These are phyloP conservation scores for Phymatocera aterrima DNA, from an alignment of 2,888 invertebrate genomes.

Conservation along the genomic window DNA sequence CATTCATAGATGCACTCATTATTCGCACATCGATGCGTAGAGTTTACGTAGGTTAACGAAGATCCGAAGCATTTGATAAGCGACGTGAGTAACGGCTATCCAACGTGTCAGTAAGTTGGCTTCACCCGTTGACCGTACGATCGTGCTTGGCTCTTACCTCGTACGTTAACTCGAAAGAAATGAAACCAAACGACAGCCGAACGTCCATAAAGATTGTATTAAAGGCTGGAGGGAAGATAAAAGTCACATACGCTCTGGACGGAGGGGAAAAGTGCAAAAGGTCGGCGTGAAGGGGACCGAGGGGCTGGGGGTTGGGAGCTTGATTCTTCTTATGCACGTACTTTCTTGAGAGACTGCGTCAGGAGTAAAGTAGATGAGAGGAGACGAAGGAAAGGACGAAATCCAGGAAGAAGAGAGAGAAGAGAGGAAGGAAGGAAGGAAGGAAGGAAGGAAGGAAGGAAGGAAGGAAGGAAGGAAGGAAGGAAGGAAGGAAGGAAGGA, in stretches of 20 bases:
- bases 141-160: slow-evolving; percentile 13
- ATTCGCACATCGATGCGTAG: neutral
- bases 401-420: no score
- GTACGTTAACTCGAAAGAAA: slow-evolving; percentile 36
- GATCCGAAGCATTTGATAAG: slow-evolving; percentile 2
- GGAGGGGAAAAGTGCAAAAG: slow-evolving; percentile 10
- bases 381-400: neutral
- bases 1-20: neutral
- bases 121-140: slow-evolving; percentile 32
- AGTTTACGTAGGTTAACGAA: neutral
- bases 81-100: neutral
- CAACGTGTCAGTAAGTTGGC: neutral
- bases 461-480: neutral
- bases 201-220: slow-evolving; percentile 39
- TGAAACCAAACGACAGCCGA: slow-evolving; percentile 33
- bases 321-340: slow-evolving; percentile 33
- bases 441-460: neutral
- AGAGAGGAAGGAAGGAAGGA: neutral
- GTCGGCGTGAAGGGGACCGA: neutral
- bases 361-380: slow-evolving; percentile 10
- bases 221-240: slow-evolving; percentile 30
- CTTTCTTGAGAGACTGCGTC: neutral
- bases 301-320: slow-evolving; percentile 8
- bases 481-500: slow-evolving; percentile 9
- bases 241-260: slow-evolving; percentile 22